Conservation (phyloP, 2,888 invertebrate genomes). For the Oligia strigilis region DNA sequence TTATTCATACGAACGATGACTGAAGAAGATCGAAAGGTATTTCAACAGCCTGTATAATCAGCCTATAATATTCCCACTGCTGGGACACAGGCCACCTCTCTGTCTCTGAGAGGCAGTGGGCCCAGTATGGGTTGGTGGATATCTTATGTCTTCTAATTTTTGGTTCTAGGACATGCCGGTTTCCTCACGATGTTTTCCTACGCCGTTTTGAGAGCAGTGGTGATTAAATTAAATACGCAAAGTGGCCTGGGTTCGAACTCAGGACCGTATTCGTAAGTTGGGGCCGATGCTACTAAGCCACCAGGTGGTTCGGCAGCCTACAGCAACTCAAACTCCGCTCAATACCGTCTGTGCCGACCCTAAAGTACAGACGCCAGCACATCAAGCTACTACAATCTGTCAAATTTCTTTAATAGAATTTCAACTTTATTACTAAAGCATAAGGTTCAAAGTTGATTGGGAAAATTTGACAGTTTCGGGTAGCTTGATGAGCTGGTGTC, state of each 20-base stretch:
- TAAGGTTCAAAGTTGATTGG: too few species aligned
- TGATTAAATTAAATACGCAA: background rate
- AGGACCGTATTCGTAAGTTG: too few species aligned
- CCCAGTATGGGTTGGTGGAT: background rate
- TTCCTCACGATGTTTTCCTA: background rate
- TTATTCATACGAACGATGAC: background rate
- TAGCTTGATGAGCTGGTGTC: too few species aligned
- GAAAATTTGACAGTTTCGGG: too few species aligned
- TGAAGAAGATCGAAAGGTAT: background rate
- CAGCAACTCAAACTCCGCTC: background rate
- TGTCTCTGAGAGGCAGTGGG: background rate
- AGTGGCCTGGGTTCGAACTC: too few species aligned
- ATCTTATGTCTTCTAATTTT: background rate
- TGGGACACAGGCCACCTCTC: background rate
- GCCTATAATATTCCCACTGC: background rate
- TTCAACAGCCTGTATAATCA: background rate
- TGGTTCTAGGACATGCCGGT: background rate
- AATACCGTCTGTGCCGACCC: slow-evolving; percentile 24
- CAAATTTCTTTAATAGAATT: too few species aligned
- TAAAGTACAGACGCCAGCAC: slow-evolving; percentile 1
- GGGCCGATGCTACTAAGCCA: too few species aligned
- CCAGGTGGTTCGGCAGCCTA: too few species aligned
- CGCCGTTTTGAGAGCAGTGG: background rate
- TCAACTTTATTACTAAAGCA: too few species aligned
- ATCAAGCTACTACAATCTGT: too few species aligned